phyloP scores from a whole-genome alignment of 2,113 vertebrate species.

The Thryonomys swinderianus region DNA sequence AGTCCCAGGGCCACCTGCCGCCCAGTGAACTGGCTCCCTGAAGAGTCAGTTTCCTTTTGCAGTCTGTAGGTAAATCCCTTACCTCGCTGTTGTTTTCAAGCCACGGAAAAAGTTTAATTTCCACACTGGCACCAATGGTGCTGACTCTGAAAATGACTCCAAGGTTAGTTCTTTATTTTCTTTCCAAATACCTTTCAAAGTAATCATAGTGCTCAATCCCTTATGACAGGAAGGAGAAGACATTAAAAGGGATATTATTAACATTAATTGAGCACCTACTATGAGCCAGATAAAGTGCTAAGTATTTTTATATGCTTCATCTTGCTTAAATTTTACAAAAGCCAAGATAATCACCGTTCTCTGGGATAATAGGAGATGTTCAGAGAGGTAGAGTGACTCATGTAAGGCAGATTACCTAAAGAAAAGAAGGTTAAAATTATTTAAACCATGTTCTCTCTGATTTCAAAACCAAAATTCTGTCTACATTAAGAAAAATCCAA shows the following conservation, averaged over 20 bases:
- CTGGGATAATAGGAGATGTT: not conserved
- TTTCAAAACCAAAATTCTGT: conserved; percentile 33
- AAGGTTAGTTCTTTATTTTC: conserved; percentile 36
- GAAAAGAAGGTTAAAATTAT: not conserved
- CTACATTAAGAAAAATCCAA: conserved; percentile 42
- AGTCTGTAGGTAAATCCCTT: conserved; percentile 56
- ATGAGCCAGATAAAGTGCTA: not conserved
- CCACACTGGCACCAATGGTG: conserved; percentile 13
- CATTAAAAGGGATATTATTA: conserved; percentile 9
- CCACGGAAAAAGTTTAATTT: conserved; percentile 56
- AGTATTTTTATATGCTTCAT: not conserved
- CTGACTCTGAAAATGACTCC: conserved; percentile 32
- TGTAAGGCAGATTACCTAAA: conserved; percentile 22
- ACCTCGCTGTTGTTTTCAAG: conserved; percentile 52
- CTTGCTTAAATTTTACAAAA: conserved; percentile 63
- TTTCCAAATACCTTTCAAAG: conserved; percentile 45
- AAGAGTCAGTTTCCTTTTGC: conserved; percentile 13
- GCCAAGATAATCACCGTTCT: conserved; percentile 11
- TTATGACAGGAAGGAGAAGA: not conserved
- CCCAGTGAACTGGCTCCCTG: conserved; percentile 17
- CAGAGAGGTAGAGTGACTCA: conserved; percentile 30
- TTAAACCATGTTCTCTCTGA: conserved; percentile 26
- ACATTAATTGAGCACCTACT: conserved; percentile 40
- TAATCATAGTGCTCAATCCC: not conserved
- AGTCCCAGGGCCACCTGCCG: not conserved